Conservation (phyloP, 53 echinoderm and acorn worm species). For the Holothuria scabra region DNA sequence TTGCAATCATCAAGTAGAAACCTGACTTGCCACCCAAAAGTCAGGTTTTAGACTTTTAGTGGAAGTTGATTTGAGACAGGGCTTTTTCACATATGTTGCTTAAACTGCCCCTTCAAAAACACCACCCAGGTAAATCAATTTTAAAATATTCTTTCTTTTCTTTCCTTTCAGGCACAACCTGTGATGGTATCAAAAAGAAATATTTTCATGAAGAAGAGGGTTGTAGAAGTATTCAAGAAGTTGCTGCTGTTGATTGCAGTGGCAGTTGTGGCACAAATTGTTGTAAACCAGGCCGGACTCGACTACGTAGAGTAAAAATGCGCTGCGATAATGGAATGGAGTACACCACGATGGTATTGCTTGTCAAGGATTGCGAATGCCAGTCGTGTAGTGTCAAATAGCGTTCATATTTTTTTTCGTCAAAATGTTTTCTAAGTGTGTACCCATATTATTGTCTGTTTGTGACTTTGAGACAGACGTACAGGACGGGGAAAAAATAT, state of each 20-base stretch:
- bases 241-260: constrained; percentile 27
- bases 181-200: constrained; percentile 29
- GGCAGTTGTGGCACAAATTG: constrained; percentile 28
- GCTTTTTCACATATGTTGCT: too few species aligned
- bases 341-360: constrained; percentile 24
- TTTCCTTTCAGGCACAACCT: constrained; percentile 33
- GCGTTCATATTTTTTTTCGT: not conserved
- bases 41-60: too few species aligned
- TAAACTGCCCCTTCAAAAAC: too few species aligned
- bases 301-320: constrained; percentile 50
- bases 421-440: too few species aligned
- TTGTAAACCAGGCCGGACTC: constrained; percentile 40
- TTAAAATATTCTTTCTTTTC: not conserved
- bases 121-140: too few species aligned
- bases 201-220: constrained; percentile 31
- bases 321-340: constrained; percentile 14
- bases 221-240: constrained; percentile 50
- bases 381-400: constrained; percentile 35
- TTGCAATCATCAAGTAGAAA: too few species aligned
- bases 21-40: too few species aligned
- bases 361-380: constrained; percentile 22
- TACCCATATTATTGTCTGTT: too few species aligned
- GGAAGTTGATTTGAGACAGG: too few species aligned
- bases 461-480: too few species aligned
- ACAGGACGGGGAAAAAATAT: too few species aligned